Evolutionary conservation across 2,888 invertebrate genomes (phyloP).

Genomic region (Eupithecia inturbata): DNA sequence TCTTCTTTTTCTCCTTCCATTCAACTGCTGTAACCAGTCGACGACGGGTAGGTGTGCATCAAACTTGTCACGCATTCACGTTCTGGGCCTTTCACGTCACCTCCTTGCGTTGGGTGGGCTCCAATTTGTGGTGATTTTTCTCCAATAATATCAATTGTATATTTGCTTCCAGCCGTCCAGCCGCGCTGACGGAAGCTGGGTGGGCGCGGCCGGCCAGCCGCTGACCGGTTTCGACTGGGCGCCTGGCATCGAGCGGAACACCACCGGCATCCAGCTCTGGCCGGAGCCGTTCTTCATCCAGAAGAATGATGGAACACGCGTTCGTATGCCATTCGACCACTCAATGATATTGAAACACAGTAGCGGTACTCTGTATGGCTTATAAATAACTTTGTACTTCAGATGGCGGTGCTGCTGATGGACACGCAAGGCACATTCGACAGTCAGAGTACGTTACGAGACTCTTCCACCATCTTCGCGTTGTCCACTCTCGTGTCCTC

Average conservation of each 20-base stretch:
- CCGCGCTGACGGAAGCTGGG: slow-evolving; percentile 66
- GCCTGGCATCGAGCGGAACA: slow-evolving; percentile 96
- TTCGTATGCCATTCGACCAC: not conserved
- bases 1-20: not conserved
- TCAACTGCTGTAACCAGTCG: not conserved
- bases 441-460: slow-evolving; percentile 95
- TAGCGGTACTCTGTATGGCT: not conserved
- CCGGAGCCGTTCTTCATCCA: slow-evolving; percentile 91
- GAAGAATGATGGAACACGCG: slow-evolving; percentile 3
- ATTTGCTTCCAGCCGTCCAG: slow-evolving; percentile 42
- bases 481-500: slow-evolving; percentile 97
- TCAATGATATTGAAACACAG: not conserved
- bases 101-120: not conserved
- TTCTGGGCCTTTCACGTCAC: not conserved
- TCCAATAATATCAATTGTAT: not conserved
- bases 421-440: slow-evolving; percentile 97
- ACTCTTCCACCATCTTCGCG: slow-evolving; percentile 88
- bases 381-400: slow-evolving; percentile 21
- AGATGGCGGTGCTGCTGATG: slow-evolving; percentile 91
- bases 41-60: not conserved
- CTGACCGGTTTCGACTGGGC: slow-evolving; percentile 95
- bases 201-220: slow-evolving; percentile 89
- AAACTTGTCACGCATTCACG: not conserved
- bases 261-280: slow-evolving; percentile 97
- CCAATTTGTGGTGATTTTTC: not conserved